Evolutionary conservation across 2,888 invertebrate species (phyloP).

Genomic region (Notodonta ziczac): DNA sequence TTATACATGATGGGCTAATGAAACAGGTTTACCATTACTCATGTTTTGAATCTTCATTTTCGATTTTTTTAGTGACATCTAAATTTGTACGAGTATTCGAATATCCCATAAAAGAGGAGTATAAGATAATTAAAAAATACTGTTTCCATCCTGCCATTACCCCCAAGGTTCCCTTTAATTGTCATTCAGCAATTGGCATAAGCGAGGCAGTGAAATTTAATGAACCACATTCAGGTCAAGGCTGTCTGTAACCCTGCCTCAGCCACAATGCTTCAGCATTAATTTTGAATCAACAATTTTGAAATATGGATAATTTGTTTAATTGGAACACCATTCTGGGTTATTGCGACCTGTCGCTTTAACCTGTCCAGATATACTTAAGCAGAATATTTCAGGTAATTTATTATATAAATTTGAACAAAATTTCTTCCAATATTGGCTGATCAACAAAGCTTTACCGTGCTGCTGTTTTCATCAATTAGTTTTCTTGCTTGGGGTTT

Average conservation of each 20-base stretch:
- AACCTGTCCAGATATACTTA: slow-evolving; percentile 1
- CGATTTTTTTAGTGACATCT: slow-evolving; percentile 16
- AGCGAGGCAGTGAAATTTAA: slow-evolving; percentile 72
- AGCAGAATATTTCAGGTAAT: not conserved
- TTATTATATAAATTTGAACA: no score
- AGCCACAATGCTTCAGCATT: slow-evolving; percentile 30
- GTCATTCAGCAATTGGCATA: slow-evolving; percentile 68
- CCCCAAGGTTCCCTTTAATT: slow-evolving; percentile 68
- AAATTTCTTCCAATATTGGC: not conserved
- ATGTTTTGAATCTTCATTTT: not conserved
- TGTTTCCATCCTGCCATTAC: slow-evolving; percentile 54
- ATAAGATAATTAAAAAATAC: slow-evolving; percentile 58
- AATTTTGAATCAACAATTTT: slow-evolving; percentile 41
- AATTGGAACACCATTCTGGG: slow-evolving; percentile 27
- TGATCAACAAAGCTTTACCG: slow-evolving; percentile 12
- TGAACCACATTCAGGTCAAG: slow-evolving; percentile 74
- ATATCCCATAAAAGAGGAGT: slow-evolving; percentile 45
- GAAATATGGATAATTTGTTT: slow-evolving; percentile 31
- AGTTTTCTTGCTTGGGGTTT: slow-evolving; percentile 6
- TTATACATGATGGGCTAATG: no score
- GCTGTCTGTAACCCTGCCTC: slow-evolving; percentile 49
- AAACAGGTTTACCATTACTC: no score
- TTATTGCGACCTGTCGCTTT: slow-evolving; percentile 13
- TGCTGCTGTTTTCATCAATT: slow-evolving; percentile 4
- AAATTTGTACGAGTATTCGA: slow-evolving; percentile 46